Conservation (phyloP, 2,797 vertebrate species). For the Hoplostethus mediterraneus region DNA sequence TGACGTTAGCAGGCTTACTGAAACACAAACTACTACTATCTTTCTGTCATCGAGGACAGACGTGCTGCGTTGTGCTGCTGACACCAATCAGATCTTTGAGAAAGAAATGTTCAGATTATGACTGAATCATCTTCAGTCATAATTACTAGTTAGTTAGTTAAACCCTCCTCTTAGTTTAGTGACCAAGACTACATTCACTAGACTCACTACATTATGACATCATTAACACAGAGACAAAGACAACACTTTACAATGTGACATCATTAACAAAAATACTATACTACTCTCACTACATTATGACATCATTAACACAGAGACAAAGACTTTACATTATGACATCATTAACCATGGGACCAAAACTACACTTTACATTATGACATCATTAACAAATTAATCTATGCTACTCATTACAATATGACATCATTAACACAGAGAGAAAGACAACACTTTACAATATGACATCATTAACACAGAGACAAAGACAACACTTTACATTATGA, state of each 20-base stretch:
- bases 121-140: no score
- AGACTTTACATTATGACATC: no score
- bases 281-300: not conserved
- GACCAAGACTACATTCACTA: not conserved
- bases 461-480: not conserved
- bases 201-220: not conserved
- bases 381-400: not conserved
- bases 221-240: not conserved
- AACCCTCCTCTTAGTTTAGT: no score
- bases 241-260: not conserved
- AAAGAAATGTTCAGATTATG: no score
- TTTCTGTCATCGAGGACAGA: not conserved
- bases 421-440: not conserved
- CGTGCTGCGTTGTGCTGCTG: not conserved
- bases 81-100: no score
- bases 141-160: no score
- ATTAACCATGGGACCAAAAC: not conserved
- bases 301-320: not conserved
- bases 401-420: not conserved
- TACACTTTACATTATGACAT: not conserved
- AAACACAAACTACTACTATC: constrained; percentile 4
- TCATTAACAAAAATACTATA: not conserved
- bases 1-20: constrained; percentile 24
- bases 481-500: not conserved
- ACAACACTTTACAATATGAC: not conserved